Percentiles rank a stretch among this genome's conserved stretches.
Evolutionary conservation across 2,113 vertebrate genomes (phyloP).

Genomic region (Eudyptes chrysolophus): DNA sequence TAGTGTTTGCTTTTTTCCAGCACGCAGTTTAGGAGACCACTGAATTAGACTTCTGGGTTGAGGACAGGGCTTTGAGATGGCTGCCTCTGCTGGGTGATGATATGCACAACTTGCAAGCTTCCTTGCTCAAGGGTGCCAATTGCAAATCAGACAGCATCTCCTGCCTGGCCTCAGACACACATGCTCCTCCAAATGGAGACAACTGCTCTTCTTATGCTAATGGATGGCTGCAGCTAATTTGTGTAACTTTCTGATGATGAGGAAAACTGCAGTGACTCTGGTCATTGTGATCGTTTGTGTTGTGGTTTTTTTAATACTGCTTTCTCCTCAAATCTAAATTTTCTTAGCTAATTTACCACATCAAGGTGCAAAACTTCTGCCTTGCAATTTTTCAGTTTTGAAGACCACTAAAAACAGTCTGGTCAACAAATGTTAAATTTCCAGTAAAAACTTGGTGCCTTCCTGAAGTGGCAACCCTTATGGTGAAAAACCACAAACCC

Average conservation of each 20-base stretch:
- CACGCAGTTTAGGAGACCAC: background rate
- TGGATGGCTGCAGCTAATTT: background rate
- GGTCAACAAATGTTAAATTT: constrained; percentile 69
- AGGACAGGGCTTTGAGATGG: background rate
- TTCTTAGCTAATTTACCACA: constrained; percentile 75
- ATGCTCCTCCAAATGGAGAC: background rate
- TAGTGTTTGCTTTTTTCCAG: background rate
- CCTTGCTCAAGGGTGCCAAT: background rate
- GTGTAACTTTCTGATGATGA: background rate
- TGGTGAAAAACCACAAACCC: constrained; percentile 75
- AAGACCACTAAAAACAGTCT: constrained; percentile 64
- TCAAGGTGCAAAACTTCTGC: constrained; percentile 72
- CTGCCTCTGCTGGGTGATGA: background rate
- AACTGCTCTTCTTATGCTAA: background rate
- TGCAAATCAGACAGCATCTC: background rate
- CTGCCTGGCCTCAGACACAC: background rate
- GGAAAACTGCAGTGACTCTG: background rate
- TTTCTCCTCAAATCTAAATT: constrained; percentile 63
- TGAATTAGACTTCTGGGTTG: background rate
- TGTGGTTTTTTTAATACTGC: background rate
- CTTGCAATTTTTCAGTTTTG: constrained; percentile 65
- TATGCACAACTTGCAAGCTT: background rate
- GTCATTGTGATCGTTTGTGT: background rate
- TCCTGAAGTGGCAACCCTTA: constrained; percentile 65
- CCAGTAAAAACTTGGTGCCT: constrained; percentile 72